phyloP scores from a whole-genome alignment of 2,797 vertebrate species.

The Cheirogaleus major region DNA sequence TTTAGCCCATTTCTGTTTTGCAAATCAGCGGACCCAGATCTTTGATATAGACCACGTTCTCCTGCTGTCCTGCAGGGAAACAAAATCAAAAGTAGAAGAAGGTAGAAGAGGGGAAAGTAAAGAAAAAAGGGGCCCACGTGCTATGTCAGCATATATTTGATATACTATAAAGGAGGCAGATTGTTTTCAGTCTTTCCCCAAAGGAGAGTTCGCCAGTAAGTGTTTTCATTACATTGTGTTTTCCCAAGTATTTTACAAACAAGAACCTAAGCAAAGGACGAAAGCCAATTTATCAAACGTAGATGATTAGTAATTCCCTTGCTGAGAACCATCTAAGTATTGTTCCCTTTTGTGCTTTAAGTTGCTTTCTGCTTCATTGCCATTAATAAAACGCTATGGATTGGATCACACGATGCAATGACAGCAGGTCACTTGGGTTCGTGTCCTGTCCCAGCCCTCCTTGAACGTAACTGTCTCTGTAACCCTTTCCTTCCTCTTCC shows the following conservation, averaged over 20 bases:
- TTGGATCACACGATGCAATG: not conserved
- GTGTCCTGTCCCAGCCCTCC: not conserved
- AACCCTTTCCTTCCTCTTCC: not conserved
- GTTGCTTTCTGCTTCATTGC: not conserved
- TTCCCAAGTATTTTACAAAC: slow-evolving; percentile 14
- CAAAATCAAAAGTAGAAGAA: not conserved
- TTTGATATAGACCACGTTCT: not conserved
- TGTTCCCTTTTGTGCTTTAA: slow-evolving; percentile 10
- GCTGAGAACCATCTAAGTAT: not conserved
- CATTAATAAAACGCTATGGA: not conserved
- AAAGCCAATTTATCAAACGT: not conserved
- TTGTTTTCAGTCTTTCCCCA: not conserved
- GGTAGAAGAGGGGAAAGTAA: not conserved
- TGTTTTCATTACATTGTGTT: not conserved
- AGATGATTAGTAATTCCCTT: not conserved
- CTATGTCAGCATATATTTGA: not conserved
- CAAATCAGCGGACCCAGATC: not conserved
- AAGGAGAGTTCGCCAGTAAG: not conserved
- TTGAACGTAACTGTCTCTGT: not conserved
- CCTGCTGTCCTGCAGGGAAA: not conserved
- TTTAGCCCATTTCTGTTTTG: not conserved
- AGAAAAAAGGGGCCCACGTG: not conserved
- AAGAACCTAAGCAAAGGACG: not conserved
- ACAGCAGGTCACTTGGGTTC: not conserved
- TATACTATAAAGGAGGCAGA: not conserved